Percentiles rank a stretch among this genome's conserved stretches.
These are phyloP conservation scores for Chaetorhynchus papuensis DNA, from an alignment of 2,113 vertebrate species.

Conservation along the genomic window DNA sequence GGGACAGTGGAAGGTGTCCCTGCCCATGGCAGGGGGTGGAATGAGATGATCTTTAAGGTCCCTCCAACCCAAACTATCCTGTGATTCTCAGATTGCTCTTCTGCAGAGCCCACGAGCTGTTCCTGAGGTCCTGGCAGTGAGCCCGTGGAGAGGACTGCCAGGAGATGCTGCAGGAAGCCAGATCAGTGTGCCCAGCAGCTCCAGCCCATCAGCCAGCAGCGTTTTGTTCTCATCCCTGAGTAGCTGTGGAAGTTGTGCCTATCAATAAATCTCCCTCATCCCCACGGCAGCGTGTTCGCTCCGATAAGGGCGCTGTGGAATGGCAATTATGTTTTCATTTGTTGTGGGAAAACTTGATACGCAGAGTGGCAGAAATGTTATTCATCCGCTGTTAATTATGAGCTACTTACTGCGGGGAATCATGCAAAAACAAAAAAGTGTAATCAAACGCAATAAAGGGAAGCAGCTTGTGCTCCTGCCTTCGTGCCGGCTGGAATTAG, in stretches of 20 bases:
- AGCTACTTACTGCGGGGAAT: conserved; percentile 3
- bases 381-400: conserved; percentile 15
- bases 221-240: not conserved
- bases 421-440: not conserved
- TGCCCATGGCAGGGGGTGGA: fast-evolving
- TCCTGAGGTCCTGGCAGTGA: not conserved
- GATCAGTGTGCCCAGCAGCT: not conserved
- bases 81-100: not conserved
- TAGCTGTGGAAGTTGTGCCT: not conserved
- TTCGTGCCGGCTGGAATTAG: not conserved
- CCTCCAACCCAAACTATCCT: not conserved
- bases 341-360: conserved; percentile 38
- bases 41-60: not conserved
- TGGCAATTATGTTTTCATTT: conserved; percentile 46
- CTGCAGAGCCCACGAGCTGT: not conserved
- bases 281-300: not conserved
- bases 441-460: not conserved
- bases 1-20: fast-evolving
- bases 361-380: conserved; percentile 23
- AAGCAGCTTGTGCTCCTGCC: not conserved
- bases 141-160: not conserved
- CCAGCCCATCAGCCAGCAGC: not conserved
- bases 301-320: not conserved
- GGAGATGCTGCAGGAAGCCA: not conserved
- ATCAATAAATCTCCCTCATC: not conserved